phyloP scores from a whole-genome alignment of 1,140 invertebrate genomes.

The Drosophila setifemur region DNA sequence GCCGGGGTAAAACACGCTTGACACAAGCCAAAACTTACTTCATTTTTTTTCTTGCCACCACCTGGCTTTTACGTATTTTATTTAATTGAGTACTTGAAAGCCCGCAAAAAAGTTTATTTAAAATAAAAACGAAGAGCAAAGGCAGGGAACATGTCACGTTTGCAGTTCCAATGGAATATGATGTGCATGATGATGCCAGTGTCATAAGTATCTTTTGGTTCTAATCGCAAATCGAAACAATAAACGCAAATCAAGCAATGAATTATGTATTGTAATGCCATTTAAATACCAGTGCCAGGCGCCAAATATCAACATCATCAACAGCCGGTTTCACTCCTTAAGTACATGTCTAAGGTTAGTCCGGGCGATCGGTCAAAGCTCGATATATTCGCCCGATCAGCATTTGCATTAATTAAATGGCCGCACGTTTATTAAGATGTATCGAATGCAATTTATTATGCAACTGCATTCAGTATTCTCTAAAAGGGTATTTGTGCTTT shows the following conservation, averaged over 20 bases:
- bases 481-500: slow-evolving; percentile 6
- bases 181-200: slow-evolving; percentile 48
- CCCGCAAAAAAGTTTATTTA: slow-evolving; percentile 17
- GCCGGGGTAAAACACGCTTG: slow-evolving; percentile 34
- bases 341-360: slow-evolving; percentile 34
- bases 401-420: slow-evolving; percentile 59
- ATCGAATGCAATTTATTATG: neutral
- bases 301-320: slow-evolving; percentile 18
- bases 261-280: slow-evolving; percentile 65
- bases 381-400: neutral
- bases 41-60: slow-evolving; percentile 29
- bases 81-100: slow-evolving; percentile 72
- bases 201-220: slow-evolving; percentile 38
- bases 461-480: slow-evolving; percentile 12
- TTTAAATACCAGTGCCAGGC: slow-evolving; percentile 10
- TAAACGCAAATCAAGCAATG: slow-evolving; percentile 59
- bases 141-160: slow-evolving; percentile 53
- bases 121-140: slow-evolving; percentile 6
- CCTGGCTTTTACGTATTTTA: slow-evolving; percentile 56
- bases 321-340: slow-evolving; percentile 15
- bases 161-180: slow-evolving; percentile 18
- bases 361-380: neutral
- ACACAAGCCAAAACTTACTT: slow-evolving; percentile 43
- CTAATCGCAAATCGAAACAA: slow-evolving; percentile 57
- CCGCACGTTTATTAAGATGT: slow-evolving; percentile 29